phyloP scores from a whole-genome alignment of 2,888 invertebrate genomes.

The Himalopsyche anomala region DNA sequence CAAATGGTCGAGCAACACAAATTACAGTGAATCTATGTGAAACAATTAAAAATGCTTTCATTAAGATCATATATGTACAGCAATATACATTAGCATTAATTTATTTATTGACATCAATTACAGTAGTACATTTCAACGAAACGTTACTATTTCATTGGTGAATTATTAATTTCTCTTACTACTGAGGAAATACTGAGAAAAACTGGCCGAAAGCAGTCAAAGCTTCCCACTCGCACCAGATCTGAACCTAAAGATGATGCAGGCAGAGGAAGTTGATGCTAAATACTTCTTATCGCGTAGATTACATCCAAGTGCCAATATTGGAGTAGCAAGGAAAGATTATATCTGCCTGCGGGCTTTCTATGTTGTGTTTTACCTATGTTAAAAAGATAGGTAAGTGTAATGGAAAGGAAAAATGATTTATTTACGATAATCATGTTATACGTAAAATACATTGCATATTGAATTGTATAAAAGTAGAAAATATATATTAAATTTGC shows the following conservation, averaged over 20 bases:
- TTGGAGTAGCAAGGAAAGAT: not conserved
- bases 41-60: no score
- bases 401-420: no score
- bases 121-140: not conserved
- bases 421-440: no score
- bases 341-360: not conserved
- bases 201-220: not conserved
- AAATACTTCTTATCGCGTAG: not conserved
- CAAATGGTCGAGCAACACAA: no score
- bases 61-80: no score
- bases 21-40: no score
- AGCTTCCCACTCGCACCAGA: not conserved
- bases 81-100: no score
- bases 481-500: no score
- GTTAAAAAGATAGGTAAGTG: not conserved
- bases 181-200: not conserved
- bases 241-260: not conserved
- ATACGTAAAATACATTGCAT: no score
- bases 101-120: no score
- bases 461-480: no score
- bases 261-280: not conserved
- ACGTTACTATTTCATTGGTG: not conserved
- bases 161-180: not conserved
- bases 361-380: not conserved
- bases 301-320: constrained; percentile 3